A percentile compares a stretch with the other conserved stretches of the same genome.
phyloP scores from a whole-genome alignment of 2,113 vertebrate genomes.

The Tragelaphus imberbis region DNA sequence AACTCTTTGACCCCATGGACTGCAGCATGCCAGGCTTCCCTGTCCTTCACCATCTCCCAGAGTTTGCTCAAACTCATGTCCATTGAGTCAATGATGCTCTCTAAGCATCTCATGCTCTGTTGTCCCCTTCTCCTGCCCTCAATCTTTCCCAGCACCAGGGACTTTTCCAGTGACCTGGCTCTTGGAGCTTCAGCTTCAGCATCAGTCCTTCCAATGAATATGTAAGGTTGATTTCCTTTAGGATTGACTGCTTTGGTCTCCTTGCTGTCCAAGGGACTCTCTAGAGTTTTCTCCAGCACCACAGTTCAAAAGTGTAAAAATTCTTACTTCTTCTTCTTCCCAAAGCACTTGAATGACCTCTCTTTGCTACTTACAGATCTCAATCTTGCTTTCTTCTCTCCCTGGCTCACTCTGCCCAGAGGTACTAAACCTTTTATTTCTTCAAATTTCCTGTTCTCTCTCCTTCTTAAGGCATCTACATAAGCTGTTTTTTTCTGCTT shows the following conservation, averaged over 20 bases:
- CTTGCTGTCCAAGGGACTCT: not conserved
- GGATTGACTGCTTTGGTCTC: not conserved
- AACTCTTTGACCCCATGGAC: not conserved
- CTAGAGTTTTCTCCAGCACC: too few relatives aligned
- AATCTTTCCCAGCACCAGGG: not conserved
- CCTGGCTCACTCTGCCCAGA: not conserved
- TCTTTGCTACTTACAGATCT: not conserved
- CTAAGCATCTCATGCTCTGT: not conserved
- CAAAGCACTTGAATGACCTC: not conserved
- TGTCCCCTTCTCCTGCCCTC: not conserved
- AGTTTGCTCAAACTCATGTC: not conserved
- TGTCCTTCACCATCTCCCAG: not conserved
- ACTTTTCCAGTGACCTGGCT: not conserved
- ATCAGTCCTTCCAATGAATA: not conserved
- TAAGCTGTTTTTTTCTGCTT: not conserved
- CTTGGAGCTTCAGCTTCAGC: not conserved
- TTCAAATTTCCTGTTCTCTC: fast-evolving
- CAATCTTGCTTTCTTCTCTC: not conserved
- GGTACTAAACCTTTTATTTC: not conserved
- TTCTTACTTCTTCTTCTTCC: not conserved
- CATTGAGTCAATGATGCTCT: not conserved
- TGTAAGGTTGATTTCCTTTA: not conserved
- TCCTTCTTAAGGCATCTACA: not conserved
- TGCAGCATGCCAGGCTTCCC: not conserved
- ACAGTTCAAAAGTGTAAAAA: not conserved